Conservation (phyloP, 2,113 vertebrate species). For the Propithecus coquereli region DNA sequence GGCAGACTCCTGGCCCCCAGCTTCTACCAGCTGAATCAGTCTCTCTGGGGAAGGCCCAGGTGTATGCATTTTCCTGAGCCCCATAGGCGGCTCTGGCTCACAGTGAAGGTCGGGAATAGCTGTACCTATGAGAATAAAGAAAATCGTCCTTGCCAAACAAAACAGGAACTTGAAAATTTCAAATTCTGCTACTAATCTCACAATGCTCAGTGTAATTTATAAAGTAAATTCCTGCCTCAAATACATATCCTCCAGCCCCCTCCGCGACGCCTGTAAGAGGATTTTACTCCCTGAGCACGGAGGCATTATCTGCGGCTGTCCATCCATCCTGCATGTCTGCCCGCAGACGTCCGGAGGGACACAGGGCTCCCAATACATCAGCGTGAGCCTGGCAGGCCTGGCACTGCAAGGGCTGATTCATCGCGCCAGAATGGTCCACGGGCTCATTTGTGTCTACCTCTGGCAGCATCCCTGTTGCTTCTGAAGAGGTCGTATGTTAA, state of each 20-base stretch:
- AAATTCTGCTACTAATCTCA: neutral
- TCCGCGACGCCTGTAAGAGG: neutral
- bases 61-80: neutral
- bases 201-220: neutral
- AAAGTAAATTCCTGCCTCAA: slow-evolving; percentile 14
- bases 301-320: neutral
- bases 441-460: neutral
- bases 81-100: neutral
- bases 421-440: neutral
- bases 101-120: neutral
- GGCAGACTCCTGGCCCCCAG: neutral
- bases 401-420: neutral
- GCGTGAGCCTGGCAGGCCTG: neutral
- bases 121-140: neutral
- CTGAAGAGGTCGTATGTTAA: neutral
- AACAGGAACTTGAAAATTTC: neutral
- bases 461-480: neutral
- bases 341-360: neutral
- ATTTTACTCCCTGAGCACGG: neutral
- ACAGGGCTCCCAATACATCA: neutral
- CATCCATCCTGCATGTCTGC: neutral
- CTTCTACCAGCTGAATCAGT: neutral
- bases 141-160: neutral
- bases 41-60: neutral
- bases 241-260: neutral